Conservation (phyloP, 2,888 invertebrate species). For the Cremastinae sp. region DNA sequence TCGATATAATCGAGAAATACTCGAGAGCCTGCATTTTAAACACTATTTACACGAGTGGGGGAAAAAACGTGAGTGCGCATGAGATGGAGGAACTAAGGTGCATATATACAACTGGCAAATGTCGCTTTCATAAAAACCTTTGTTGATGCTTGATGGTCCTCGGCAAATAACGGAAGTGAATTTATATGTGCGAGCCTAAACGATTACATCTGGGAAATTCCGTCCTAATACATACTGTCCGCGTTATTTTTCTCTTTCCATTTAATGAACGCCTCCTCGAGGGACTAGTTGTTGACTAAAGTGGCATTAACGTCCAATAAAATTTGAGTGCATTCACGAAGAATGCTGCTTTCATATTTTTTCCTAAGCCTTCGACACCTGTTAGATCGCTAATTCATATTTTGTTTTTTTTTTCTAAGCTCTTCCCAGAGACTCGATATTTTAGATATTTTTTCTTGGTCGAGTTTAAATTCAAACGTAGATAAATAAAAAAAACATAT, state of each 20-base stretch:
- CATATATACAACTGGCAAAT: neutral
- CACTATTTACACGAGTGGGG: neutral
- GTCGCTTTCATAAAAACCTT: conserved; percentile 17
- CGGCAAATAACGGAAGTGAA: neutral
- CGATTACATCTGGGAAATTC: conserved; percentile 18
- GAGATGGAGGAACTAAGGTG: neutral
- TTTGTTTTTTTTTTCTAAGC: no score
- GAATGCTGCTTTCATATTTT: no score
- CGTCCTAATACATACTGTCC: neutral
- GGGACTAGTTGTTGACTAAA: neutral
- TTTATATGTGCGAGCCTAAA: conserved; percentile 13
- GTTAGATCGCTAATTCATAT: no score
- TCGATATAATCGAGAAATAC: conserved; percentile 10
- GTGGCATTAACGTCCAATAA: no score
- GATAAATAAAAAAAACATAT: no score
- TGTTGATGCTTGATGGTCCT: neutral
- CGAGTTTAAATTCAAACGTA: no score
- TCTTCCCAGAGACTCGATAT: no score
- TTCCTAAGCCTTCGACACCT: no score
- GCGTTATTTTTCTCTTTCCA: neutral
- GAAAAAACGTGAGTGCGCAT: neutral
- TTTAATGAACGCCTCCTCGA: neutral
- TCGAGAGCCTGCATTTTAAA: conserved; percentile 1
- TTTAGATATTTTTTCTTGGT: no score
- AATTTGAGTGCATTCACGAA: neutral